These are phyloP conservation scores for Limnephilus lunatus DNA, from an alignment of 2,888 invertebrate species.

Conservation along the genomic window DNA sequence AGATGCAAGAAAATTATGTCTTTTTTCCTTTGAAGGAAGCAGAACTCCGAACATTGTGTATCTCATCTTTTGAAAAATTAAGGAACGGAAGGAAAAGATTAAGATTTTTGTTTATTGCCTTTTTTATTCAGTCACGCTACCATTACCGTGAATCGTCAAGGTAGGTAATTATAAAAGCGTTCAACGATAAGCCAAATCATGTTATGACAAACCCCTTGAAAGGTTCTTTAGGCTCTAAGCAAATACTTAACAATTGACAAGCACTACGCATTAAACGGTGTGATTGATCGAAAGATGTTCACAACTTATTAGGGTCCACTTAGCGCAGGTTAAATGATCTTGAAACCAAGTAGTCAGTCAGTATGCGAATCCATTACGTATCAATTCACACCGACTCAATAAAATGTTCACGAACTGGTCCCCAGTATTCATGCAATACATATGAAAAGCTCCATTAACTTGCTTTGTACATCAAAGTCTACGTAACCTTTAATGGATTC, in stretches of 20 bases:
- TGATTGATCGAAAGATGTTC: not conserved
- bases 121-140: too few species aligned
- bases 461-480: not conserved
- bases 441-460: not conserved
- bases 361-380: constrained; percentile 1
- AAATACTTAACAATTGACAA: not conserved
- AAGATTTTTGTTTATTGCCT: too few species aligned
- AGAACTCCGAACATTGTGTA: too few species aligned
- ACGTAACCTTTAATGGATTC: constrained; percentile 13
- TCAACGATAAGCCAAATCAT: not conserved
- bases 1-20: too few species aligned
- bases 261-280: not conserved
- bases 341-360: not conserved
- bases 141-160: too few species aligned
- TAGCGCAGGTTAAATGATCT: constrained; percentile 28
- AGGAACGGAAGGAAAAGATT: too few species aligned
- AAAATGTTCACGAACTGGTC: constrained; percentile 19
- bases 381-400: constrained; percentile 41
- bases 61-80: too few species aligned
- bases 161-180: too few species aligned
- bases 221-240: not conserved
- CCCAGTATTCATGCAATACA: not conserved
- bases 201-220: not conserved
- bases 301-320: constrained; percentile 13
- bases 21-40: too few species aligned